phyloP scores from a whole-genome alignment of 2,113 vertebrate genomes.

The Jacana jacana region DNA sequence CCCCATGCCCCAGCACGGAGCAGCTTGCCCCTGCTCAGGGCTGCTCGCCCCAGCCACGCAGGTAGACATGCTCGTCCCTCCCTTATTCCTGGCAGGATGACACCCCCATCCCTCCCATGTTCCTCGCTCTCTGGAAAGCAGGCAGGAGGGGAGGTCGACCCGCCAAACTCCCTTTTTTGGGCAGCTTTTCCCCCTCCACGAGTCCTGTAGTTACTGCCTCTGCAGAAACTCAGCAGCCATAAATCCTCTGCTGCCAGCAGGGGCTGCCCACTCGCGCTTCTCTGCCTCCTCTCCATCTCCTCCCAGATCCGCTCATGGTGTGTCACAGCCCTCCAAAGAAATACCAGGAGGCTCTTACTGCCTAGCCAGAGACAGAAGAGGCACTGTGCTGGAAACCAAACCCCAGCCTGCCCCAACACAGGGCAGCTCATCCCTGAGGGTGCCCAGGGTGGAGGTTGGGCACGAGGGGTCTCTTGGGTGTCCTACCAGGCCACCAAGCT shows the following conservation, averaged over 20 bases:
- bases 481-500: neutral
- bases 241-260: neutral
- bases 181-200: neutral
- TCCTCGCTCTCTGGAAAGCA: neutral
- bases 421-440: fast-evolving
- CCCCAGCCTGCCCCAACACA: neutral
- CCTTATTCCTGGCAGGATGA: neutral
- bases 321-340: neutral
- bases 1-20: fast-evolving
- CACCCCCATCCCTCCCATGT: fast-evolving
- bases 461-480: neutral
- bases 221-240: neutral
- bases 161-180: neutral
- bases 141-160: neutral
- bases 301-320: fast-evolving
- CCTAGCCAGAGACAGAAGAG: no score
- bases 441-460: neutral
- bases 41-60: fast-evolving
- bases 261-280: neutral
- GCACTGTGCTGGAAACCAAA: neutral
- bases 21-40: no score
- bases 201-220: neutral
- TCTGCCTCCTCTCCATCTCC: neutral
- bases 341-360: neutral
- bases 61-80: neutral